Evolutionary conservation across 2,888 invertebrate species (phyloP).

Genomic region (Phyllotreta striolata): DNA sequence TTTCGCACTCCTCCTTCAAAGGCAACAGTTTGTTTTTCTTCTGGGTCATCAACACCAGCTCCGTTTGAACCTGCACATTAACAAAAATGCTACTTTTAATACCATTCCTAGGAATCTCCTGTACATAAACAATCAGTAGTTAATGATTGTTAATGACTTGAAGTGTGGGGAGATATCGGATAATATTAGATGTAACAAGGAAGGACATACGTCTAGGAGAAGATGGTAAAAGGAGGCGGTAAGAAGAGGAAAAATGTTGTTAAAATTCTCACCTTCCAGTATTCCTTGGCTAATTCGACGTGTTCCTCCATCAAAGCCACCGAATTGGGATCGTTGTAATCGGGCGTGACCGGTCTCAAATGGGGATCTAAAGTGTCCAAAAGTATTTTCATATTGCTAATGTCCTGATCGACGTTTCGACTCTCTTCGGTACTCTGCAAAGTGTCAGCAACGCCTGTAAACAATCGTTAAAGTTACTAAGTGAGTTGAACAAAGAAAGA

Average conservation of each 20-base stretch:
- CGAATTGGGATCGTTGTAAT: constrained; percentile 78
- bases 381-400: constrained; percentile 70
- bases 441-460: constrained; percentile 39
- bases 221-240: too few relatives aligned
- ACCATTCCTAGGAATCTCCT: too few relatives aligned
- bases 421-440: constrained; percentile 40
- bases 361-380: constrained; percentile 83
- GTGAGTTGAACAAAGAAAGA: too few relatives aligned
- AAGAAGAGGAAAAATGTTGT: too few relatives aligned
- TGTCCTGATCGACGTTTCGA: constrained; percentile 39
- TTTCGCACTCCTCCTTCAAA: constrained; percentile 65
- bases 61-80: constrained; percentile 73
- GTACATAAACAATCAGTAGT: too few relatives aligned
- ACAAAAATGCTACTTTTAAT: neutral
- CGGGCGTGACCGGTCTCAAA: constrained; percentile 84
- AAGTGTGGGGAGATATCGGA: too few relatives aligned
- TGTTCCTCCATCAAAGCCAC: constrained; percentile 89
- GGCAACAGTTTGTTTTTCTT: constrained; percentile 79
- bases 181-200: too few relatives aligned
- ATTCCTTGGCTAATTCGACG: constrained; percentile 86
- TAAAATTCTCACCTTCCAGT: too few relatives aligned
- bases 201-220: too few relatives aligned
- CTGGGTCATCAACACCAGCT: constrained; percentile 81
- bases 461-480: too few relatives aligned
- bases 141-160: too few relatives aligned